These are phyloP conservation scores for Hirundo rustica DNA, from an alignment of 2,797 vertebrate species.

Conservation along the genomic window DNA sequence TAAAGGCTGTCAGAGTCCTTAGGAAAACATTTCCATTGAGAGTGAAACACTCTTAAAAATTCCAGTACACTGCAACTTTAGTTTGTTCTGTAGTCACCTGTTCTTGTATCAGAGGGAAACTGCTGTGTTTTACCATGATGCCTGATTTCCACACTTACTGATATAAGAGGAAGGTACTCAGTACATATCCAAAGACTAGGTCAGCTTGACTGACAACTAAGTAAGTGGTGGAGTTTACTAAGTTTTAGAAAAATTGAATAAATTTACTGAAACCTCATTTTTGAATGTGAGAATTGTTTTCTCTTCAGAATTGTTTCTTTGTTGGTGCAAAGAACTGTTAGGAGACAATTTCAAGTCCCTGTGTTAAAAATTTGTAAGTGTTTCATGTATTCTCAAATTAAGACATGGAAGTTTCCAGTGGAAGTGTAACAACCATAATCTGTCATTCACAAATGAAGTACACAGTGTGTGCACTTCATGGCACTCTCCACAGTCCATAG, in stretches of 20 bases:
- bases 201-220: background rate
- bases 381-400: background rate
- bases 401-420: background rate
- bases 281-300: background rate
- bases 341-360: background rate
- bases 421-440: background rate
- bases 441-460: background rate
- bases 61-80: background rate
- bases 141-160: constrained; percentile 11
- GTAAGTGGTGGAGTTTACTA: background rate
- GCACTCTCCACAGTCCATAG: background rate
- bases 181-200: background rate
- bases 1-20: background rate
- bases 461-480: background rate
- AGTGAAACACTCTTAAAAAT: background rate
- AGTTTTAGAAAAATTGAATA: background rate
- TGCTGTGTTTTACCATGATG: background rate
- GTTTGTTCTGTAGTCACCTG: background rate
- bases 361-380: background rate
- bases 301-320: background rate
- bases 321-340: background rate
- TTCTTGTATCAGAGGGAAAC: background rate
- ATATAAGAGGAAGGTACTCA: background rate
- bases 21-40: background rate
- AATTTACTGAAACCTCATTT: background rate